Base-by-base conservation (phyloP, 2,888 invertebrate species). In the Meliscaeva auricollis region DNA sequence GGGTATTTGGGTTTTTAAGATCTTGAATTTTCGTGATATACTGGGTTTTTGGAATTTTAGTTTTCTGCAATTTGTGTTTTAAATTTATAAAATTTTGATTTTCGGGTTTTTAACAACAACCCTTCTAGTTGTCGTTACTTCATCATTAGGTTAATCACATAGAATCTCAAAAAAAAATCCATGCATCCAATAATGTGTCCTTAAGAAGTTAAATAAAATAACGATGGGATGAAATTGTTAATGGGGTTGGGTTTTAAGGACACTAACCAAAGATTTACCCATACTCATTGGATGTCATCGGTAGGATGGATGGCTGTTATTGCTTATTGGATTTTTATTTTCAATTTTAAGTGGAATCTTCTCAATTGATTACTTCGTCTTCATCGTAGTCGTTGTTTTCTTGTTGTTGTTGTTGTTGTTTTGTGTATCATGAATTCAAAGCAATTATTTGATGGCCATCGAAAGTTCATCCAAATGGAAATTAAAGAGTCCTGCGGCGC, bases 391-490 rank as follows among this genome's bases (percentile, higher is more conserved):
- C n/a, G 15, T 72, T 13, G 17, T 22, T 17, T 38, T 38, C 15
- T 64, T 32, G 20, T 44, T 54, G n/a, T 52, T 20, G 38, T 58
- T 56, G 44, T 41, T 69, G 41, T 60, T n/a, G n/a, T n/a, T n/a
- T 58, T 17, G 50, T 32, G 46, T 68, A 48, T 58, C 73, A 78
- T 60, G 70, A 75, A 75, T 52, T 70, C 64, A 44, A 66, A 70
- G 79, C 70, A 84, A 79, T 79, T 72, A 84, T 84, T 84, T 60
- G 69, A 79, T 75, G 84, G 50, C 54, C 58, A 79, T 70, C 60
- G 70, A 66, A 75, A 75, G 84, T 79, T 79, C 84, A 75, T 56
- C 68, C 79, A 20, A 79, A 75, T 84, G 79, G 79, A 79, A 83
- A 73, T 66, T 74, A 69, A 79, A 66, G 75, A 79, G 75, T 72